Conservation (phyloP, 2,888 invertebrate genomes). For the Drosophila eohydei region DNA sequence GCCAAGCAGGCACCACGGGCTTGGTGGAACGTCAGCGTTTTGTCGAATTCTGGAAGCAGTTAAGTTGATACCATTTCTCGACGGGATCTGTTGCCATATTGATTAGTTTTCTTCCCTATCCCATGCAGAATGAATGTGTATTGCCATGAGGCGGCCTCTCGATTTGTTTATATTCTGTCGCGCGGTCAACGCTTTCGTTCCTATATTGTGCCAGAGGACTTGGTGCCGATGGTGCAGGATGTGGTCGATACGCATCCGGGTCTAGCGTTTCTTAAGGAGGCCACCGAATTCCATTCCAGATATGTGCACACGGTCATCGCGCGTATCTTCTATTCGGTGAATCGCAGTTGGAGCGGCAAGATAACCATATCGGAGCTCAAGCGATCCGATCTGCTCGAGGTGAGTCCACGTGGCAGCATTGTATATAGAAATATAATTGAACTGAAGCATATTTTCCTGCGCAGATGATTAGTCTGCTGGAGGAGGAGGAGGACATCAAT, state of each 20-base stretch:
- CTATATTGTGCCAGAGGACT: conserved; percentile 93
- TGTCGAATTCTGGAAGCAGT: conserved; percentile 97
- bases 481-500: conserved; percentile 99
- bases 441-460: background rate
- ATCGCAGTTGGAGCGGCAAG: conserved; percentile 98
- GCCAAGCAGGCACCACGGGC: conserved; percentile 90
- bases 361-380: conserved; percentile 95
- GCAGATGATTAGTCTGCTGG: conserved; percentile 91
- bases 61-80: conserved; percentile 85
- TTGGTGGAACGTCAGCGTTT: conserved; percentile 93
- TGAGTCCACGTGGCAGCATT: conserved; percentile 59
- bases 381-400: conserved; percentile 94
- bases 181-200: conserved; percentile 87
- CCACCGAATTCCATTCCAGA: conserved; percentile 99
- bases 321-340: conserved; percentile 98
- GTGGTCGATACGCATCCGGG: conserved; percentile 99
- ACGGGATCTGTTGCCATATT: too few species aligned
- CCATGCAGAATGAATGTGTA: conserved; percentile 90
- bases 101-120: background rate
- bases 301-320: conserved; percentile 99
- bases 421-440: background rate
- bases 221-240: conserved; percentile 97
- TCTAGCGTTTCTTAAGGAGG: conserved; percentile 97
- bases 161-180: conserved; percentile 94
- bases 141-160: conserved; percentile 95